phyloP scores from a whole-genome alignment of 1,140 invertebrate genomes.

The Leptinotarsa lineolata region DNA sequence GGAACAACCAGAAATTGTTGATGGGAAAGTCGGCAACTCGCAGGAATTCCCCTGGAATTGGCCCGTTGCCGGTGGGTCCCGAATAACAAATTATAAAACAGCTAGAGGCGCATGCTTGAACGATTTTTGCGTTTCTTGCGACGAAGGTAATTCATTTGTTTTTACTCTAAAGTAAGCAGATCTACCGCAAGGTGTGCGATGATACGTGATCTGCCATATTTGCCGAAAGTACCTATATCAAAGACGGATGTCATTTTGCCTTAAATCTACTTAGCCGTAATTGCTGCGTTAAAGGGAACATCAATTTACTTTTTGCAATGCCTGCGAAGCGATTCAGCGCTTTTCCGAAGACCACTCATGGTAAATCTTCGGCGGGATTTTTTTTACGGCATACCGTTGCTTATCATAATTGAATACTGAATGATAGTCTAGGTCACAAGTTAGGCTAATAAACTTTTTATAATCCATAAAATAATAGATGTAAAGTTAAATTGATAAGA shows the following conservation, averaged over 20 bases:
- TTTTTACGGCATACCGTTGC: too few species aligned
- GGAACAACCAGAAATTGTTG: too few species aligned
- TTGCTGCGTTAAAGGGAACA: slow-evolving; percentile 10
- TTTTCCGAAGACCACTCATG: not conserved
- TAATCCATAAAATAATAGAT: too few species aligned
- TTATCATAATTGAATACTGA: too few species aligned
- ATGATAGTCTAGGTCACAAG: too few species aligned
- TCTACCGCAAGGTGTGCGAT: slow-evolving; percentile 22
- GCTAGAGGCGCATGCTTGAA: slow-evolving; percentile 11
- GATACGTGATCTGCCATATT: slow-evolving; percentile 21
- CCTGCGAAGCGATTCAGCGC: not conserved
- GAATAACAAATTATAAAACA: slow-evolving; percentile 23
- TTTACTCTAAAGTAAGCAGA: not conserved
- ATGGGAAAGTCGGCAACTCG: not conserved
- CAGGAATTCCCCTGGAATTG: not conserved
- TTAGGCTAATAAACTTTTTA: too few species aligned
- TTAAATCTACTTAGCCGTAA: not conserved
- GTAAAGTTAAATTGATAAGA: too few species aligned
- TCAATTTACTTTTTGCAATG: slow-evolving; percentile 17
- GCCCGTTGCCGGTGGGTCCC: not conserved
- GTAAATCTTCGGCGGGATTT: too few species aligned
- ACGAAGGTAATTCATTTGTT: not conserved
- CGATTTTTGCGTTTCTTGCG: not conserved
- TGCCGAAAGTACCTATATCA: slow-evolving; percentile 5
- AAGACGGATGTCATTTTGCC: not conserved